Conservation (phyloP, 1,140 invertebrate species). For the Trypoxylus dichotomus region DNA sequence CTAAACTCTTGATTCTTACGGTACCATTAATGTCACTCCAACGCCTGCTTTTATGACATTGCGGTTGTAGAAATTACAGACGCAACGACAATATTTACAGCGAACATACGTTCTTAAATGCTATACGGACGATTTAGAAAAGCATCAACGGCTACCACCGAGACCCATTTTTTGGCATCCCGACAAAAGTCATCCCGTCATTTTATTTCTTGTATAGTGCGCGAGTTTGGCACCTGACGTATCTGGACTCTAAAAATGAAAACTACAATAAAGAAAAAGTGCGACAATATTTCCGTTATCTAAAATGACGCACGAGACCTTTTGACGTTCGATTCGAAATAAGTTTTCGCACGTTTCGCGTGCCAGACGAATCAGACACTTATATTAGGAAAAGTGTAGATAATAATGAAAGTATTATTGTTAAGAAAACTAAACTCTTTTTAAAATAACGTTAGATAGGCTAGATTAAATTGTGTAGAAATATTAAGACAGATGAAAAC, state of each 20-base stretch:
- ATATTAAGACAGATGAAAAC: too few relatives aligned
- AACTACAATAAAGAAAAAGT: not conserved
- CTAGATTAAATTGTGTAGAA: too few relatives aligned
- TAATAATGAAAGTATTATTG: too few relatives aligned
- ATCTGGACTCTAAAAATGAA: not conserved
- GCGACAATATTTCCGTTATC: not conserved
- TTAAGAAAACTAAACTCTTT: too few relatives aligned
- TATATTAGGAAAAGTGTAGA: too few relatives aligned
- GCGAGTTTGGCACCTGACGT: not conserved
- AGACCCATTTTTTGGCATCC: not conserved
- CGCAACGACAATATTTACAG: not conserved
- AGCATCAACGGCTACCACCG: not conserved
- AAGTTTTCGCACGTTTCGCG: not conserved
- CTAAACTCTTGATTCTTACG: too few relatives aligned
- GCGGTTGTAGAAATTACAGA: not conserved
- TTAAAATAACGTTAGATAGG: too few relatives aligned
- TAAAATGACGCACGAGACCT: not conserved
- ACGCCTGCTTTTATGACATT: not conserved
- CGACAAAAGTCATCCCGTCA: not conserved
- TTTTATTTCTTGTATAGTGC: not conserved
- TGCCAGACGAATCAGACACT: too few relatives aligned
- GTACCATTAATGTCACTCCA: too few relatives aligned
- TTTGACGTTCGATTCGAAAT: not conserved
- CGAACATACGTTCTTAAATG: not conserved
- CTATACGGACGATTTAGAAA: not conserved